These are phyloP conservation scores for Schizothorax lantsangensis DNA, from an alignment of 2,797 vertebrate species.

Conservation along the genomic window DNA sequence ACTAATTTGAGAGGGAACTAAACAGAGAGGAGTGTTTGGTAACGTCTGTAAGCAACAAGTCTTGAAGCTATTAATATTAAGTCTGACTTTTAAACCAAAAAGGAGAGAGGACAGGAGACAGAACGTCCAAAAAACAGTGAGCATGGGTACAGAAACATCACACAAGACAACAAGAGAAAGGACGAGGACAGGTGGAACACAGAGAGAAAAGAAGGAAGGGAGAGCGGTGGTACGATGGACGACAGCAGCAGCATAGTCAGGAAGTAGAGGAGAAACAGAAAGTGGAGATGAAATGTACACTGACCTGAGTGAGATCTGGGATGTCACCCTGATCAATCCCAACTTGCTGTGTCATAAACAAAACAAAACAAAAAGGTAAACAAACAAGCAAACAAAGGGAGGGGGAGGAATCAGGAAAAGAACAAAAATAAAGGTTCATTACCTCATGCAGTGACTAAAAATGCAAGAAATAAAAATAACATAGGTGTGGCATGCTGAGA, in stretches of 20 bases:
- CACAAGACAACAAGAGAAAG: constrained; percentile 24
- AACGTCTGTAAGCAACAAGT: not conserved
- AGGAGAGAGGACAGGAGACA: not conserved
- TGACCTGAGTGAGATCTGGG: constrained; percentile 97
- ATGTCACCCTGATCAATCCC: constrained; percentile 97
- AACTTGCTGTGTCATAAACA: constrained; percentile 91
- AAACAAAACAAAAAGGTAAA: constrained; percentile 60
- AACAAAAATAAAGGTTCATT: constrained; percentile 71
- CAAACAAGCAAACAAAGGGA: constrained; percentile 33
- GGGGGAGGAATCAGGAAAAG: constrained; percentile 60
- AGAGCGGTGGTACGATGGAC: constrained; percentile 10
- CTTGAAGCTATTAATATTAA: not conserved
- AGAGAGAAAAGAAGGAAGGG: constrained; percentile 8
- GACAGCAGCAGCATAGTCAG: constrained; percentile 26
- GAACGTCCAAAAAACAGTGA: constrained; percentile 6
- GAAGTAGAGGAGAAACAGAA: constrained; percentile 39
- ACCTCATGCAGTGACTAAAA: constrained; percentile 80
- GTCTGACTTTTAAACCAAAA: constrained; percentile 4
- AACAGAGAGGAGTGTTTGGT: constrained; percentile 3
- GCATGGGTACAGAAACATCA: constrained; percentile 38
- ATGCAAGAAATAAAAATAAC: constrained; percentile 70
- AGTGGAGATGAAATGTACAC: constrained; percentile 81
- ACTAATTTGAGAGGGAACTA: constrained; percentile 15
- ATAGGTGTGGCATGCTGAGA: constrained; percentile 63
- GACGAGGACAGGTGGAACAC: constrained; percentile 32